Conservation (phyloP, 1,140 invertebrate genomes). For the Acromyrmex heyeri region DNA sequence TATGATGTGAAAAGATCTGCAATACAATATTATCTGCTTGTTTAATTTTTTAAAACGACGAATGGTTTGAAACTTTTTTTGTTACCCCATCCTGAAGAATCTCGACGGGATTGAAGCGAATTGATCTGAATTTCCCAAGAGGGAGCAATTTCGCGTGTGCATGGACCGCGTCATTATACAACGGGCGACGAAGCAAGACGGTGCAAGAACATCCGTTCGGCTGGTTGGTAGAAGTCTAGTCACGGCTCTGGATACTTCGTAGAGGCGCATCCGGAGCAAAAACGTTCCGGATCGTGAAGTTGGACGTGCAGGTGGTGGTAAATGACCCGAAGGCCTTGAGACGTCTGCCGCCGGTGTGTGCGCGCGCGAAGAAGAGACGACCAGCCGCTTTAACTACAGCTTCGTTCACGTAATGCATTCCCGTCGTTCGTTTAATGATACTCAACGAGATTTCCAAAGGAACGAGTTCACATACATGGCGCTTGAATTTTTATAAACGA, state of each 20-base stretch:
- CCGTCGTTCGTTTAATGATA: constrained; percentile 42
- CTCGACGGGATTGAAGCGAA: neutral
- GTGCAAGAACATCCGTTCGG: constrained; percentile 26
- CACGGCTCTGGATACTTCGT: constrained; percentile 63
- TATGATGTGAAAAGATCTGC: neutral
- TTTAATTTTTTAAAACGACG: neutral
- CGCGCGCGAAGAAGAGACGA: constrained; percentile 57
- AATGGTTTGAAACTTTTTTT: neutral
- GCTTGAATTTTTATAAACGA: constrained; percentile 20
- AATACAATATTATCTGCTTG: neutral
- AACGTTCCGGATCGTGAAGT: constrained; percentile 79
- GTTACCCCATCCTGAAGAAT: neutral
- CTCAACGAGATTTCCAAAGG: constrained; percentile 13
- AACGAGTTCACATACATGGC: neutral
- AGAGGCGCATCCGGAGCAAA: constrained; percentile 70
- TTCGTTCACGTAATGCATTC: constrained; percentile 60
- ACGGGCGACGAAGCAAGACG: constrained; percentile 15
- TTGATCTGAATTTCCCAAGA: neutral
- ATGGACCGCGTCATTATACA: constrained; percentile 1
- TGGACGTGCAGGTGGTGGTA: constrained; percentile 84
- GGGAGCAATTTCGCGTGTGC: neutral
- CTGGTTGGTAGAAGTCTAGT: constrained; percentile 41
- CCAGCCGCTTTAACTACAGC: constrained; percentile 48
- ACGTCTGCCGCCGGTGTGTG: constrained; percentile 76
- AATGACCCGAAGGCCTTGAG: constrained; percentile 86